Evolutionary conservation across 2,113 vertebrate genomes (phyloP), one percentile per base, ranked within the genome.

Genomic region (Camelus dromedarius): DNA sequence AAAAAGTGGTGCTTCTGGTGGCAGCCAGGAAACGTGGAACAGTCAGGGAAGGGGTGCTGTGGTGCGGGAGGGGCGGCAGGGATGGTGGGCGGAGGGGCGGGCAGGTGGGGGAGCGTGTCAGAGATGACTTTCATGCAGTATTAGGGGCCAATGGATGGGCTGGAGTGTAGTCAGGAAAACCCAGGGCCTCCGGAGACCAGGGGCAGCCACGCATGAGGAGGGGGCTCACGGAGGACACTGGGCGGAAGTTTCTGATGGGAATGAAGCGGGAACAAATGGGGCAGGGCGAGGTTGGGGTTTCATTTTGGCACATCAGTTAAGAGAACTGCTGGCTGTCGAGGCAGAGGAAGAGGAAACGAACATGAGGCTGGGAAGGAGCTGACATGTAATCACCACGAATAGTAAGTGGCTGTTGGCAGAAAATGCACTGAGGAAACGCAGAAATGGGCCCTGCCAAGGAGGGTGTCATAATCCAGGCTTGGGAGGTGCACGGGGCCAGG

Each of bases 1-100:
- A 26, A 54, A 24, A 48, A 16, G 19, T 3, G 0, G 0, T 13
- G 86, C 35, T 83, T 50, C 18, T 0, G 0, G 38, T 0, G 0
- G 38, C 32, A 72, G 58, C 52, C 79, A 32, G 48, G 24, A 18
- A 52, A n/a, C 54, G 48, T 72, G 67, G 38, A 12, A 1, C 12
- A 28, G 26, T 46, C 56, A 16, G 22, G 28, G 48, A 16, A 73
- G 46, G 6, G 20, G 12, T n/a, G 79, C 15, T 1, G 30, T 0
- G 9, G 1, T n/a, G 22, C 2, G 3, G 13, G 50, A 11, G 38
- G 54, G n/a, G 38, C 19, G 22, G 52, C 52, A 7, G 38, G 24
- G 42, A 18, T 1, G 18, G n/a, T 3, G 26, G 50, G 28, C 10
- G 19, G 48, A 9, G 35, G 30, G 7, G 3, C 19, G 3, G 28